Evolutionary conservation across 2,113 vertebrate species (phyloP).

Genomic region (Lepus europaeus): DNA sequence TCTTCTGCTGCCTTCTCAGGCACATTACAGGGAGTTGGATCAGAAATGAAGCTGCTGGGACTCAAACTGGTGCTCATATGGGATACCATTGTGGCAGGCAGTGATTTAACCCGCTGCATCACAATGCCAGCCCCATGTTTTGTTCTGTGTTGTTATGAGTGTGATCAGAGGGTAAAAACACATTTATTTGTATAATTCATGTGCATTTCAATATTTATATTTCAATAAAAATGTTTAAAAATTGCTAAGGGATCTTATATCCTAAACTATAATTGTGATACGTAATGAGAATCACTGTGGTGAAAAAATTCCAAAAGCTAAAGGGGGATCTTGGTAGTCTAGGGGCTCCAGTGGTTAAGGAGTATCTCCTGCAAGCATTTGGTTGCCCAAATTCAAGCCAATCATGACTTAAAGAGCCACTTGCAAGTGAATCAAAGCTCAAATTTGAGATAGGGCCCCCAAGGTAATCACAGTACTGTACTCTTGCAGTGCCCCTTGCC

Average conservation of each 20-base stretch:
- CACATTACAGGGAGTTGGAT: no score
- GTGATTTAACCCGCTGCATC: no score
- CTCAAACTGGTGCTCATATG: no score
- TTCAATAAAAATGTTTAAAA: no score
- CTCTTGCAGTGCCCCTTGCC: not conserved
- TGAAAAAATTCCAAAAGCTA: conserved; percentile 1
- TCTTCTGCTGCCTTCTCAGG: no score
- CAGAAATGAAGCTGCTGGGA: no score
- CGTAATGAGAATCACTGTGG: not conserved
- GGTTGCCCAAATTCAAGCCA: not conserved
- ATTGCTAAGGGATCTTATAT: not conserved
- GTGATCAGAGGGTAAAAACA: no score
- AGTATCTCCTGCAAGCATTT: not conserved
- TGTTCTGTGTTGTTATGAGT: no score
- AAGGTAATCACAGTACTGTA: not conserved
- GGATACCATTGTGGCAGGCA: no score
- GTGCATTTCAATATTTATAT: no score
- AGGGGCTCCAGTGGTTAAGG: not conserved
- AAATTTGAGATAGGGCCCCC: not conserved
- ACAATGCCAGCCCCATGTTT: no score
- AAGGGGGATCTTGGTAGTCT: not conserved
- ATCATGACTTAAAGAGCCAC: not conserved
- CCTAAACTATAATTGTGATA: not conserved
- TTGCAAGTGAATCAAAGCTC: not conserved
- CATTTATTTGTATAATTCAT: no score